Evolutionary conservation across 23 tunicate genomes (phyloP), one percentile per base, ranked within the genome.

Genomic region (Diplosoma virens): DNA sequence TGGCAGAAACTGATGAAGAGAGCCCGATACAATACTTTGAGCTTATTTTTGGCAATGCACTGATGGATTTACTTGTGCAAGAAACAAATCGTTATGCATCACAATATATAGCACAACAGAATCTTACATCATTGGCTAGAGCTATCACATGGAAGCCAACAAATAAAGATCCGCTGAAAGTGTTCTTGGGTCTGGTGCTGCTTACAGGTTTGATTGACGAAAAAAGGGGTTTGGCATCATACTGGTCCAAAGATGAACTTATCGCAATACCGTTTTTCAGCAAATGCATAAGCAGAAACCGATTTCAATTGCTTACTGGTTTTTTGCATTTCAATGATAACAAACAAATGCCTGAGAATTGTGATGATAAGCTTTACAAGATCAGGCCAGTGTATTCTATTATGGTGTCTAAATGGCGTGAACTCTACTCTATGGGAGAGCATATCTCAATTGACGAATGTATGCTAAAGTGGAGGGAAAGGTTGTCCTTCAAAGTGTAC

Each of bases 381-480:
- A 32, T 48, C 64, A 52, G 79, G 18, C 79, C 79, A 18, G 14
- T 74, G 4, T 74, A 46, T 47, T 34, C 53, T 7, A 25, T 47
- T 24, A n/a, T 74, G 7, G 41, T 74, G 14, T 3, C 24, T 21
- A 52, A 53, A 52, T 74, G 79, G 79, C 79, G 37, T 31, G 24
- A 24, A 53, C 37, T 45, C 30, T 74, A 74, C 33, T 5, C 30
- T 16, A 22, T 55, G 70, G 79, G 79, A 5, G 69, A 74, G 33
- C 16, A 74, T n/a, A 46, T 74, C 65, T 74, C 79, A 23, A 74
- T 74, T 22, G 79, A 74, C 28, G 79, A 74, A 47, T 70, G 79
- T 17, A 74, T 74, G 79, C 25, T 74, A 32, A 74, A 74, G 28
- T 74, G 65, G 79, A 31, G 79, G 20, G 79, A 70, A 18, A 32